Base-by-base conservation (phyloP, 2,888 invertebrate genomes). In the Habrosyne pyritoides region DNA sequence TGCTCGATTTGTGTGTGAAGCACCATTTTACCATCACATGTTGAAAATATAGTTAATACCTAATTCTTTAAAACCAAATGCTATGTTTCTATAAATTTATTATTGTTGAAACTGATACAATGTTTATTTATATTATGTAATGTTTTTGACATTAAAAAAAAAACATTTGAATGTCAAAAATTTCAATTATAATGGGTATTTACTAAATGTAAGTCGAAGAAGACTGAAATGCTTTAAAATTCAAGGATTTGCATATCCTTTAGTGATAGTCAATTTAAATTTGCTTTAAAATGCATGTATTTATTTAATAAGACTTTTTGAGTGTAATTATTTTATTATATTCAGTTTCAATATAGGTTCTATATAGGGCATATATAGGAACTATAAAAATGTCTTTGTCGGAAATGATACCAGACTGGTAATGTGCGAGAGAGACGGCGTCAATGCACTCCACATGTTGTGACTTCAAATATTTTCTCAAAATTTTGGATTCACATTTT, bases 261-360 rank as follows among this genome's bases (percentile, higher is more conserved):
- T 33, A 33, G n/a, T n/a, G 12, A n/a, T 33, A 33, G n/a, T n/a
- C 5, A 33, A 33, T 33, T 4, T n/a, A 4, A 6, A n/a, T 5
- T n/a, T n/a, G 8, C 33, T n/a, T 42, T 18, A 18, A 42, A 42
- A 42, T 42, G 42, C 42, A 42, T 42, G 42, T 42, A 42, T 6
- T 18, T 42, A 6, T 8, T 7, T 18, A 42, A 18, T 42, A 42
- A 42, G 42, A 18, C 8, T 1, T 42, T 42, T 42, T 14, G 8
- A 18, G 1, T 42, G 18, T 42, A 18, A 42, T 18, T 10, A 33
- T 12, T n/a, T 12, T 12, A 42, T 33, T 2, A 12, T 10, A 33
- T 62, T 21, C 55, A 47, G 61, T 67, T 66, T 55, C 42, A 18
- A 42, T 61, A 63, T 69, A 57, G 61, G 52, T 68, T n/a, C n/a